Conservation (phyloP, 1,140 invertebrate genomes). For the Nymphalis io region DNA sequence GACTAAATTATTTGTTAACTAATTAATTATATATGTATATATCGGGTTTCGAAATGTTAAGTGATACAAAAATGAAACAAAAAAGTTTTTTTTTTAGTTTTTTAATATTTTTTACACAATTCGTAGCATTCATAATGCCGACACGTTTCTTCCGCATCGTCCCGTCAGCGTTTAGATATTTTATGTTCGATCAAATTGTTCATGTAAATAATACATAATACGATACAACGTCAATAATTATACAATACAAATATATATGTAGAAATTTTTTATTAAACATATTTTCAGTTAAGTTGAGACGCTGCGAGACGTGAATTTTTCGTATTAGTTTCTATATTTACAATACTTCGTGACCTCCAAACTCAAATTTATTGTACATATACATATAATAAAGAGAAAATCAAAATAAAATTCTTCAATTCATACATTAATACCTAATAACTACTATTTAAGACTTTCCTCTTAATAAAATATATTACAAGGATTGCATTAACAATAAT, state of each 20-base stretch:
- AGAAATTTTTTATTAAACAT: constrained; percentile 34
- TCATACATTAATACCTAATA: constrained; percentile 78
- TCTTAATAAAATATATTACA: constrained; percentile 80
- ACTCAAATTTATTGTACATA: constrained; percentile 76
- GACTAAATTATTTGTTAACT: too few species aligned
- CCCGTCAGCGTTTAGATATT: constrained; percentile 59
- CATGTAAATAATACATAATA: constrained; percentile 51
- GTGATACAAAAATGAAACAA: constrained; percentile 60
- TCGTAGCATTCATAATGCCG: constrained; percentile 82
- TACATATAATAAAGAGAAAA: constrained; percentile 77
- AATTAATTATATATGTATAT: too few species aligned
- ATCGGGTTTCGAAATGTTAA: too few species aligned
- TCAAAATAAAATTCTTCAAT: constrained; percentile 79
- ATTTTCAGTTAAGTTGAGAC: constrained; percentile 29
- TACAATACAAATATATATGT: constrained; percentile 72
- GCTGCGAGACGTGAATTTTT: constrained; percentile 56
- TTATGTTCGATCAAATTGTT: constrained; percentile 55
- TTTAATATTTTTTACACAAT: constrained; percentile 83
- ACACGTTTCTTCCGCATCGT: constrained; percentile 68
- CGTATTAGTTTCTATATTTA: constrained; percentile 74
- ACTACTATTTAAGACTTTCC: constrained; percentile 77
- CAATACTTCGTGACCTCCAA: constrained; percentile 68
- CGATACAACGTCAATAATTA: constrained; percentile 53
- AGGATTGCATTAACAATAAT: constrained; percentile 72
- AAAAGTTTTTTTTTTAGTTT: constrained; percentile 73